Evolutionary conservation across 2,113 vertebrate genomes (phyloP).

Genomic region (Calyptomena viridis): DNA sequence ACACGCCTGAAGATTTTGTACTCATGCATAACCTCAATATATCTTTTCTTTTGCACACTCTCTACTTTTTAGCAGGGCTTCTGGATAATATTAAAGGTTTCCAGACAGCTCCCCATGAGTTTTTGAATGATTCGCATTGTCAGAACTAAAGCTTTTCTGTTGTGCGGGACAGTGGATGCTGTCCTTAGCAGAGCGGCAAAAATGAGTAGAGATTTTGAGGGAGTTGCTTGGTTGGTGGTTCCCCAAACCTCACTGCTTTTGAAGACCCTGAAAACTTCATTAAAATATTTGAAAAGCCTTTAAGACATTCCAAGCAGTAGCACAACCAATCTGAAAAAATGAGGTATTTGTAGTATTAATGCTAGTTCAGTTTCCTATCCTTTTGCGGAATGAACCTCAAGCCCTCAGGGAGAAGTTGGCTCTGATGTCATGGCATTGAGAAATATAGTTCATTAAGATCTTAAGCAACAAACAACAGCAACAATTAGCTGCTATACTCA

Average conservation of each 20-base stretch:
- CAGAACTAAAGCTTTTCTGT: background rate
- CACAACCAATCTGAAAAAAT: constrained; percentile 11
- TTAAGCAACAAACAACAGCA: constrained; percentile 40
- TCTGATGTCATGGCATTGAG: constrained; percentile 38
- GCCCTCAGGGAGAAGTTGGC: constrained; percentile 10
- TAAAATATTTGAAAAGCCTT: background rate
- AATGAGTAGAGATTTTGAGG: background rate
- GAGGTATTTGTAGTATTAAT: background rate
- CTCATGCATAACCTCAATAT: background rate
- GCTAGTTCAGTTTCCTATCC: background rate
- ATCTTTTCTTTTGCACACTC: background rate
- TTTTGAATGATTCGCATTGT: background rate
- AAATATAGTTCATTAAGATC: constrained; percentile 60
- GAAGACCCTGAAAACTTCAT: background rate
- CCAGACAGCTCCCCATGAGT: background rate
- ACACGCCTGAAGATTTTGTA: background rate
- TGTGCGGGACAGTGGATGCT: background rate
- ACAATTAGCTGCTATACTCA: constrained; percentile 54
- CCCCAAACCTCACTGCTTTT: background rate
- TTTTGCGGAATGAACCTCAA: constrained; percentile 1
- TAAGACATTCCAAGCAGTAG: background rate
- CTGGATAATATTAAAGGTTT: background rate
- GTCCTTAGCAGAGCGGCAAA: background rate
- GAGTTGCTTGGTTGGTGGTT: background rate
- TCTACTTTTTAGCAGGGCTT: background rate